Base-by-base conservation (phyloP, 2,797 vertebrate genomes). In the Mionectes olivaceus region DNA sequence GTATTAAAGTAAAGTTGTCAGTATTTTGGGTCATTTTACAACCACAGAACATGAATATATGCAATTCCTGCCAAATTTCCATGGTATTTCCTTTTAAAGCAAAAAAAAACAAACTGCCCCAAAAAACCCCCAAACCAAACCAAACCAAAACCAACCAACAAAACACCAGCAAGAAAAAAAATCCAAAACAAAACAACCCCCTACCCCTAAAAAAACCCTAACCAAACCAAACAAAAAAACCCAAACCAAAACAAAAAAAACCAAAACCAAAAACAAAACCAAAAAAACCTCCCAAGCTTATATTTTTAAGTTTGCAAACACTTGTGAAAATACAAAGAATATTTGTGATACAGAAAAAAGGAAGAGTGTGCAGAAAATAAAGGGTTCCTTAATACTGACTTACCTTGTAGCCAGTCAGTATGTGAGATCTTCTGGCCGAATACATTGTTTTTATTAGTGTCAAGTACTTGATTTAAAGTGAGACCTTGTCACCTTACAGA, bases 361-460 rank as follows among this genome's bases (percentile, higher is more conserved):
- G 5, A 50, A 28, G 27, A 78, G 12, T 32, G 19, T 23, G 23
- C n/a, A 89, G 77, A 93, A 96, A 86, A 70, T 25, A 75, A 75
- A 90, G 59, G 8, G 25, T 73, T 89, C 32, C 21, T 79, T 63
- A 43, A 69, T 53, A 46, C 17, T 13, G 44, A 67, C 67, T 87
- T 84, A 81, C 83, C 83, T 77, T 6, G 7, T 14, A 90, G 74
- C 24, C 64, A 83, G 83, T 56, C 17, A n/a, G 41, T 14, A 19
- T 11, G 60, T 0, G 7, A 87, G 52, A 33, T 85, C 75, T 74
- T 82, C 74, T 24, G 64, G 71, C 35, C 0, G 2, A 96, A 89
- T 83, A 57, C 78, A 74, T 71, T 96, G 96, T 97, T 97, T 97
- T 95, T 95, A 92, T 96, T 95, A 94, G 83, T 77, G 94, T 95